Base-by-base conservation (phyloP, 2,113 vertebrate species). In the Lipotes vexillifer region DNA sequence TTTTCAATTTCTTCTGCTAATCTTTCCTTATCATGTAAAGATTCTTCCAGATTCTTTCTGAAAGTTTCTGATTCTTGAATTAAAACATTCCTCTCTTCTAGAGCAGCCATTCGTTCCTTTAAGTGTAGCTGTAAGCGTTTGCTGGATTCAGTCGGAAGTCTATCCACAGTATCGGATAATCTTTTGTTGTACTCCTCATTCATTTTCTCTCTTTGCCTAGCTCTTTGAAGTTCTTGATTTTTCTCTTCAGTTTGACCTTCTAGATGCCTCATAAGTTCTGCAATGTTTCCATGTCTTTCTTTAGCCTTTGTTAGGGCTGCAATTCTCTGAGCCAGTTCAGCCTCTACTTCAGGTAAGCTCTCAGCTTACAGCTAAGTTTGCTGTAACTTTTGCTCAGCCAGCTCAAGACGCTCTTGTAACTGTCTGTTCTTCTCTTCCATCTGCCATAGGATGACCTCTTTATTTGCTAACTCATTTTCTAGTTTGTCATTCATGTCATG, bases 401-500 rank as follows among this genome's bases (percentile, higher is more conserved):
- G 97, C 98, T 99, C 99, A 13, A 99, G 98, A 59, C 99, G 99
- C 96, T 99, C 99, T 98, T 99, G 99, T 41, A 99, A 98, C 98
- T 99, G 99, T 88, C 99, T 98, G 98, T 99, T 99, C 98, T 99
- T 99, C 97, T 99, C 99, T 99, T 99, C 99, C 99, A 99, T 99
- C 99, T 99, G 99, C 96, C 99, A 99, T 81, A 99, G 99, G 98
- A 99, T 99, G 69, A 99, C 99, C 96, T 99, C 99, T 98, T 99
- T 99, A 98, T 99, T 99, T 97, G 99, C 99, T 96, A 99, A 92
- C 91, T 99, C 99, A 66, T 99, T 99, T 99, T 99, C 99, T 97
- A 99, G 98, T 83, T 99, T 99, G 98, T 99, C 99, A 0, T 99
- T 99, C 99, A 99, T 99, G 98, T 99, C 99, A 23, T 99, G 99